Conservation (phyloP, 1,140 invertebrate genomes). For the Pomacea maculata region DNA sequence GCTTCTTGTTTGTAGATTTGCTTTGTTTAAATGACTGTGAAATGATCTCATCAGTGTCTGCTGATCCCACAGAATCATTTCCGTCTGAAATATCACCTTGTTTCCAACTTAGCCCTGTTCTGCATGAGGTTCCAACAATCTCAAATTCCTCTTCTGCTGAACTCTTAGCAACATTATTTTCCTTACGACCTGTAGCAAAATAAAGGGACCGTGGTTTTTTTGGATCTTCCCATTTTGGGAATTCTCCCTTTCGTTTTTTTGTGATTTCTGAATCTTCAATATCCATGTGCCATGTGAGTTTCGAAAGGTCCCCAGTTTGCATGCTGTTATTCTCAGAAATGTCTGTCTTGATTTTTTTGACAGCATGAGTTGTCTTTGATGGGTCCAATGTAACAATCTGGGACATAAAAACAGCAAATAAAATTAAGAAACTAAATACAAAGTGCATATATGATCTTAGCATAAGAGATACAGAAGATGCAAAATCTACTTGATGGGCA, state of each 20-base stretch:
- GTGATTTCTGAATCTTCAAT: conserved; percentile 42
- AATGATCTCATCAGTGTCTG: conserved; percentile 30
- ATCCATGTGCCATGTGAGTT: conserved; percentile 50
- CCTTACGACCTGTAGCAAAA: not conserved
- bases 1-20: not conserved
- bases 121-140: not conserved
- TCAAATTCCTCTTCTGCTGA: conserved; percentile 11
- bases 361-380: conserved; percentile 49
- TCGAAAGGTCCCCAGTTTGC: not conserved
- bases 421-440: not conserved
- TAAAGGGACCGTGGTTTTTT: not conserved
- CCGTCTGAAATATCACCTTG: not conserved
- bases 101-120: no score
- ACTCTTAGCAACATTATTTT: not conserved
- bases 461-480: not conserved
- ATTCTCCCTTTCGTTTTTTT: conserved; percentile 49
- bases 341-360: conserved; percentile 46
- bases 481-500: not conserved
- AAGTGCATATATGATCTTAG: not conserved
- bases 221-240: conserved; percentile 17
- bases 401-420: not conserved
- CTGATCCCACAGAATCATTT: conserved; percentile 24
- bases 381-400: conserved; percentile 36
- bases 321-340: not conserved
- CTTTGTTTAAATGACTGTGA: not conserved